Conservation (phyloP, 1,140 invertebrate species). For the Microplitis demolitor region DNA sequence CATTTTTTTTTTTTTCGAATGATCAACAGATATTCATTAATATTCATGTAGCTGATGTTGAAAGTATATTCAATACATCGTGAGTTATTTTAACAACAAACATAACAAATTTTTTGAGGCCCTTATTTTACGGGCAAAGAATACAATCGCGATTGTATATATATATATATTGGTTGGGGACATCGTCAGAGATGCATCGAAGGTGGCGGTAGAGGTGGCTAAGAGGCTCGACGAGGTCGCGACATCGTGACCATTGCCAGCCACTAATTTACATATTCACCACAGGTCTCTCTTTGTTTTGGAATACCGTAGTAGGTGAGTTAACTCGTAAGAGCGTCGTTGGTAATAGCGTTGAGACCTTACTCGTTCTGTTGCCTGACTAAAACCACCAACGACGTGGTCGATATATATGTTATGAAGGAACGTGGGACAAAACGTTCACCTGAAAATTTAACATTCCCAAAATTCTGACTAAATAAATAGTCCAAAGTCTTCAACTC, state of each 20-base stretch:
- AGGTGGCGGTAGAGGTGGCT: background rate
- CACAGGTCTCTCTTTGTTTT: conserved; percentile 41
- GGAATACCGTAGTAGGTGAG: conserved; percentile 1
- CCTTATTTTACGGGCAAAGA: conserved; percentile 33
- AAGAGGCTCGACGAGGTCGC: conserved; percentile 52
- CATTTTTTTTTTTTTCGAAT: no score
- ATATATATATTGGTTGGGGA: background rate
- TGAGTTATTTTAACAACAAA: conserved; percentile 43
- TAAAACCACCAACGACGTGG: background rate
- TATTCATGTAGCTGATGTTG: no score
- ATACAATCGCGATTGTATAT: conserved; percentile 30
- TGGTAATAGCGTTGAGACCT: background rate
- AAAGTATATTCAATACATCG: background rate
- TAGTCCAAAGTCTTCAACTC: no score
- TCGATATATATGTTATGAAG: background rate
- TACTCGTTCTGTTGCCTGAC: background rate
- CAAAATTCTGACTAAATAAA: no score
- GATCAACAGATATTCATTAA: no score
- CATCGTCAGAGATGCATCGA: background rate
- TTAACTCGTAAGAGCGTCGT: background rate
- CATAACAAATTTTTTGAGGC: conserved; percentile 48
- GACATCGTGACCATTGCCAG: conserved; percentile 60
- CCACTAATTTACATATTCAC: conserved; percentile 61
- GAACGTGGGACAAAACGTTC: no score
- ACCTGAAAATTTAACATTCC: no score